phyloP scores from a whole-genome alignment of 2,113 vertebrate species.

The Steatornis caripensis region DNA sequence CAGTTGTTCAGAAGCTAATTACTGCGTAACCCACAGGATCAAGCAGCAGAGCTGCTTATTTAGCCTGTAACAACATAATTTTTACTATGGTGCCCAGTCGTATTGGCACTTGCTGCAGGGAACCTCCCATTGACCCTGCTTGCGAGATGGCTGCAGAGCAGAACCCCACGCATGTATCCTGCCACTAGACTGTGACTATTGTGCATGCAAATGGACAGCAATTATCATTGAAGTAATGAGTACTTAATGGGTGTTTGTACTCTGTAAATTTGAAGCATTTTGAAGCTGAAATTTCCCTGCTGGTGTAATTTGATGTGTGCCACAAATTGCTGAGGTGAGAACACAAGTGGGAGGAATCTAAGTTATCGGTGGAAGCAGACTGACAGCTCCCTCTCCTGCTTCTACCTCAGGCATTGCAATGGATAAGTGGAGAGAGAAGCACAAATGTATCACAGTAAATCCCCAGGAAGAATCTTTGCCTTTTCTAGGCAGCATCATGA shows the following conservation, averaged over 20 bases:
- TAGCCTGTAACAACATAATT: not conserved
- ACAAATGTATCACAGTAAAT: not conserved
- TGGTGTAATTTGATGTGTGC: not conserved
- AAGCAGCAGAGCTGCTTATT: constrained; percentile 9
- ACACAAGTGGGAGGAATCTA: not conserved
- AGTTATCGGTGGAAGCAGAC: not conserved
- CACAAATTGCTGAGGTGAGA: not conserved
- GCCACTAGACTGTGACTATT: not conserved
- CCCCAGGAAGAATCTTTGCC: not conserved
- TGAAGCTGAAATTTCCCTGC: not conserved
- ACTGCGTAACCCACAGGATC: not conserved
- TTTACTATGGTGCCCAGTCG: not conserved
- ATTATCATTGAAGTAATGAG: not conserved
- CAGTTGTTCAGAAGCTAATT: constrained; percentile 38
- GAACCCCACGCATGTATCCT: not conserved
- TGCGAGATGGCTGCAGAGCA: not conserved
- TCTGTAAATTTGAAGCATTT: not conserved
- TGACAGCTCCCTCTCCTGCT: not conserved
- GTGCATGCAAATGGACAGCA: not conserved
- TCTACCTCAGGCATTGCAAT: not conserved
- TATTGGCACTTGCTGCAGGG: not conserved
- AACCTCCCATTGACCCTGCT: not conserved
- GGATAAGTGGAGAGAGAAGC: not conserved
- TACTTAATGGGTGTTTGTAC: not conserved
- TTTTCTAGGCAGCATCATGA: not conserved